Base-by-base conservation (phyloP, 1,140 invertebrate genomes). In the Maniola jurtina region DNA sequence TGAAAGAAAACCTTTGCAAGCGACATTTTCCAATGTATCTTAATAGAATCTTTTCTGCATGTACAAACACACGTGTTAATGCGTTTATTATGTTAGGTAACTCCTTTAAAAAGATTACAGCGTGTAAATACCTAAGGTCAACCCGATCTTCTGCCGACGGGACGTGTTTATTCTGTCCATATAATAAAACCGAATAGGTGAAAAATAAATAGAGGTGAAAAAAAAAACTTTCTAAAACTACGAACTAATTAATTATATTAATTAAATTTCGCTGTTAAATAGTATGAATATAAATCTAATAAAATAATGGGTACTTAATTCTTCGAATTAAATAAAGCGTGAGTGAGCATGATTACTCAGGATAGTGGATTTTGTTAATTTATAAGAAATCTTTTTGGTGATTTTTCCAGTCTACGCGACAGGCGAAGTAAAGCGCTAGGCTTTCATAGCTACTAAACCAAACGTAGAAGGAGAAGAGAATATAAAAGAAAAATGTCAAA, bases 61-160 rank as follows among this genome's bases (percentile, higher is more conserved):
- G 64, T 61, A 54, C 47, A 40, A 11, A 11, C 42, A 42, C 66
- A 63, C 66, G 66, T 68, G 66, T 63, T 63, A 68, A 64, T 63
- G 61, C 33, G 56, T 68, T 68, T 68, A 68, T 57, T 64, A 33
- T 47, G 66, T 68, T 68, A 68, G 66, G 61, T 68, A 68, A 68
- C 56, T 59, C 35, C 61, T 68, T 63, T 68, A 68, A 68, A 68
- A 60, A 68, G 66, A 68, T 68, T 68, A 68, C 61, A 68, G 56
- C 4, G 25, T 25, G 25, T 25, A 1, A 25, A 25, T 25, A 25
- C 4, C 14, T 35, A 60, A 68, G 47, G 56, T 59, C 36, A 8
- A 48, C 47, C 47, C 16, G 10, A 55, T 68, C 66, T 68, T 57
- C 55, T 42, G 34, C 47, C 36, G 36, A 45, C 36, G 61, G 59